A percentile compares a stretch with the other conserved stretches of the same genome.
These are phyloP conservation scores for Rhinichthys osculus DNA, from an alignment of 2,797 vertebrate species.

Conservation along the genomic window DNA sequence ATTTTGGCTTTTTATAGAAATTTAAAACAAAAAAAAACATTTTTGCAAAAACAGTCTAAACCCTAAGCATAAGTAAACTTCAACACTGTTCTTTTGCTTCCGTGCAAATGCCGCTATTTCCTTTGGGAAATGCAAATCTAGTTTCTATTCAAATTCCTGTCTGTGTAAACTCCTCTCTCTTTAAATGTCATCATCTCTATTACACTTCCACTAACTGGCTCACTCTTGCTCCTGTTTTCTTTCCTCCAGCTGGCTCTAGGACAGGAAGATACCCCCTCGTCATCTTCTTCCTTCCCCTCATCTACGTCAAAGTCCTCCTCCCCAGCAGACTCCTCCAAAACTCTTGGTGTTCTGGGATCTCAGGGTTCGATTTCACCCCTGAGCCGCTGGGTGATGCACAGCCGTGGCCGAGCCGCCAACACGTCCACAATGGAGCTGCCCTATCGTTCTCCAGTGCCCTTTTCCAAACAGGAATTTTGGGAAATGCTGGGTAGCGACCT, in stretches of 20 bases:
- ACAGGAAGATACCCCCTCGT: constrained; percentile 81
- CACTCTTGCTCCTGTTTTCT: constrained; percentile 27
- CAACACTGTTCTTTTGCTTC: neutral
- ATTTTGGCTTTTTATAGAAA: neutral
- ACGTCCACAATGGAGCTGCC: constrained; percentile 85
- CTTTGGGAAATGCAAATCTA: constrained; percentile 21
- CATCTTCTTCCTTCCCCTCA: constrained; percentile 72
- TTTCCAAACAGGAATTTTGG: constrained; percentile 88
- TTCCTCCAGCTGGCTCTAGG: constrained; percentile 83
- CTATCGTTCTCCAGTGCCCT: constrained; percentile 81
- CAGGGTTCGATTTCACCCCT: constrained; percentile 78
- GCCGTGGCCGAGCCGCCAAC: constrained; percentile 80
- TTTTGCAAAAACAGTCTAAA: neutral
- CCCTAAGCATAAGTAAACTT: neutral
- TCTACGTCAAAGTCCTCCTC: constrained; percentile 70
- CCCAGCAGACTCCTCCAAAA: constrained; percentile 75
- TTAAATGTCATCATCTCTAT: constrained; percentile 39
- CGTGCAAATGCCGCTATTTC: constrained; percentile 4
- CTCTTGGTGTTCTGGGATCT: constrained; percentile 76
- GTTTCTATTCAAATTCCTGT: constrained; percentile 8
- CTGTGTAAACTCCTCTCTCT: constrained; percentile 1
- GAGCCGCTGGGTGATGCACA: constrained; percentile 82
- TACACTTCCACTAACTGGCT: constrained; percentile 25
- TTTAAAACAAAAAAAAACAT: too few species aligned
- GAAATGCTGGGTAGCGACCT: constrained; percentile 86